Evolutionary conservation across 2,888 invertebrate genomes (phyloP), one percentile per base, ranked within the genome.

Genomic region (Autographa pulchrina): DNA sequence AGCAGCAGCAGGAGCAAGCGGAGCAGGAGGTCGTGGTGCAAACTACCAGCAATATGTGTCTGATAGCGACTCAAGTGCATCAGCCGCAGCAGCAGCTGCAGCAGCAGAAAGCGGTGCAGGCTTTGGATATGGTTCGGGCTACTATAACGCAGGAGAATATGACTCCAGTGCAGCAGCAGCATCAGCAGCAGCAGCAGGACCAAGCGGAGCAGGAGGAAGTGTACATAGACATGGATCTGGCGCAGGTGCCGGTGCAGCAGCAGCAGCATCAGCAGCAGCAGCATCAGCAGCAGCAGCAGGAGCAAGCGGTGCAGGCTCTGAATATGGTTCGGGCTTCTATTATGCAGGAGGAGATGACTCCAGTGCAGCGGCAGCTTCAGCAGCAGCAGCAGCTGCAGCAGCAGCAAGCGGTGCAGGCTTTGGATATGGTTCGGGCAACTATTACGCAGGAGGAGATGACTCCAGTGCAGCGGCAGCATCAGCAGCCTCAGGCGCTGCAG

Each of bases 301-400:
- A 0, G 16, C 25, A 62, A 7, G 16, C 3, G 43, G 16, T 31
- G 31, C 11, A 43, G 0, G 7, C 8, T 20, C 16, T 25, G n/a
- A n/a, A 13, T 14, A 41, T 31, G n/a, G n/a, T 20, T 52, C 14
- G 38, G 9, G 16, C n/a, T n/a, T 9, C 16, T 31, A 31, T 16
- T 7, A 18, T 41, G 41, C 41, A 41, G 13, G 41, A 8, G 41
- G 2, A 11, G 2, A 11, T 13, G 41, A 4, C 5, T 18, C 2
- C 20, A 61, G 67, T 56, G 59, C 62, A 9, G 81, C 71, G 65
- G 18, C 62, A 71, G 32, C 74, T 54, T 65, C 70, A 54, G 77
- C 68, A 31, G 61, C 77, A 18, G 61, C 73, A n/a, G 66, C 77
- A 18, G 72, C 80, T n/a, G 77, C 79, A 9, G 66, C 78, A 14